These are phyloP conservation scores for Epinephelus coioides DNA, from an alignment of 2,797 vertebrate genomes.

Conservation along the genomic window DNA sequence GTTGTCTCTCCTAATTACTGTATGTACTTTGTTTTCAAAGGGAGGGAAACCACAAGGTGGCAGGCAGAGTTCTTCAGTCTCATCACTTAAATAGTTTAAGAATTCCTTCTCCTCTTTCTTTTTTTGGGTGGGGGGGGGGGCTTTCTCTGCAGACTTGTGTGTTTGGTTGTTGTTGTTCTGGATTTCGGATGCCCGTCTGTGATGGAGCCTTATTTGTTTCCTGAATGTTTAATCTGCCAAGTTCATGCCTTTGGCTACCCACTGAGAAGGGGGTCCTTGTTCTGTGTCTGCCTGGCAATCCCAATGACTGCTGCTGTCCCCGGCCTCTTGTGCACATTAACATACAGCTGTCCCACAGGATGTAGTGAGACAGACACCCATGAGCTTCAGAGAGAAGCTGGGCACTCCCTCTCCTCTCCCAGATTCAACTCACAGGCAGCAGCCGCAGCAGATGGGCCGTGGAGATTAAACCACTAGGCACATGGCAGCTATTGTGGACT, in stretches of 20 bases:
- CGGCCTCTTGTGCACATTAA: slow-evolving; percentile 94
- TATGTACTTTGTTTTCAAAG: slow-evolving; percentile 38
- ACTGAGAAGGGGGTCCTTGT: slow-evolving; percentile 91
- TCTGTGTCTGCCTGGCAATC: slow-evolving; percentile 87
- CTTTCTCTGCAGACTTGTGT: slow-evolving; percentile 53
- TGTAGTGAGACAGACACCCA: slow-evolving; percentile 85
- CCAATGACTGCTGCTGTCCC: slow-evolving; percentile 92
- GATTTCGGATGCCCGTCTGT: slow-evolving; percentile 68
- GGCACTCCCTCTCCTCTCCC: slow-evolving; percentile 67
- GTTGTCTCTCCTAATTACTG: slow-evolving; percentile 25
- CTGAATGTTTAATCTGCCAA: slow-evolving; percentile 95
- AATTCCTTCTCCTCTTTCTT: slow-evolving; percentile 23
- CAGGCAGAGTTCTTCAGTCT: slow-evolving; percentile 68
- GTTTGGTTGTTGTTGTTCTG: slow-evolving; percentile 72
- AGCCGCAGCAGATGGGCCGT: slow-evolving; percentile 93
- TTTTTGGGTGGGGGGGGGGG: not conserved
- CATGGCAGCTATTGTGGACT: slow-evolving; percentile 89
- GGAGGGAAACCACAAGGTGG: slow-evolving; percentile 52
- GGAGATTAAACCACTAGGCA: slow-evolving; percentile 90
- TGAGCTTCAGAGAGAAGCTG: slow-evolving; percentile 80
- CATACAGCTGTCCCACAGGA: slow-evolving; percentile 98
- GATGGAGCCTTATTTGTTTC: slow-evolving; percentile 87
- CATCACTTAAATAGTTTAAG: slow-evolving; percentile 80
- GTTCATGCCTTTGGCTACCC: slow-evolving; percentile 91
- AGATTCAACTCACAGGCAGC: slow-evolving; percentile 79